Conservation (phyloP, 2,113 vertebrate species). For the Eidolon helvum region DNA sequence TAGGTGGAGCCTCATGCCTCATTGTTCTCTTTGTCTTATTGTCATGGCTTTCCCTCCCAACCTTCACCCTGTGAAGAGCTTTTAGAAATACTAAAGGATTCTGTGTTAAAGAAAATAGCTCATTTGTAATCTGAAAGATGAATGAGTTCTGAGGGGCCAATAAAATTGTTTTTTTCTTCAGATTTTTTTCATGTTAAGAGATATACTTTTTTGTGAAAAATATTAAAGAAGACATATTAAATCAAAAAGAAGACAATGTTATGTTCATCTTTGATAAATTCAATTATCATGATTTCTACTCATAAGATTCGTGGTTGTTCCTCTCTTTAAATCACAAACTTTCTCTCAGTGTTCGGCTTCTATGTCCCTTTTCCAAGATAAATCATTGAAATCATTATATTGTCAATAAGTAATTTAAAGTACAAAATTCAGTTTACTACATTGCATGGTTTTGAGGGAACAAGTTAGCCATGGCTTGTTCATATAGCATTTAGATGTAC, state of each 20-base stretch:
- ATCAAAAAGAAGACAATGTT: background rate
- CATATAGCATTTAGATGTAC: background rate
- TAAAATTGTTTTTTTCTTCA: background rate
- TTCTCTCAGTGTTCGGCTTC: background rate
- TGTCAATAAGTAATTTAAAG: background rate
- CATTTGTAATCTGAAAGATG: background rate
- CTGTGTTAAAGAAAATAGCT: background rate
- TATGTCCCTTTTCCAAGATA: background rate
- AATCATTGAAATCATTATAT: background rate
- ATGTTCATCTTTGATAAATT: background rate
- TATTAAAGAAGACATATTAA: background rate
- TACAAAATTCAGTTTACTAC: background rate
- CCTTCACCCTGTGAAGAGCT: background rate
- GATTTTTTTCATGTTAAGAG: background rate
- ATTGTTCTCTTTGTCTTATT: background rate
- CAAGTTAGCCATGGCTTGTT: background rate
- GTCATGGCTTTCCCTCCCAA: background rate
- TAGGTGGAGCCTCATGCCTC: background rate
- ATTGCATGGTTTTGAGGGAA: background rate
- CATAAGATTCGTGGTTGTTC: background rate
- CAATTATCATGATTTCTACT: background rate
- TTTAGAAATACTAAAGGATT: background rate
- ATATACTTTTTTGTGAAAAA: background rate
- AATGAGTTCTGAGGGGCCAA: background rate
- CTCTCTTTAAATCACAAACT: background rate